phyloP scores from a whole-genome alignment of 2,113 vertebrate species.

The Hystrix cristata region DNA sequence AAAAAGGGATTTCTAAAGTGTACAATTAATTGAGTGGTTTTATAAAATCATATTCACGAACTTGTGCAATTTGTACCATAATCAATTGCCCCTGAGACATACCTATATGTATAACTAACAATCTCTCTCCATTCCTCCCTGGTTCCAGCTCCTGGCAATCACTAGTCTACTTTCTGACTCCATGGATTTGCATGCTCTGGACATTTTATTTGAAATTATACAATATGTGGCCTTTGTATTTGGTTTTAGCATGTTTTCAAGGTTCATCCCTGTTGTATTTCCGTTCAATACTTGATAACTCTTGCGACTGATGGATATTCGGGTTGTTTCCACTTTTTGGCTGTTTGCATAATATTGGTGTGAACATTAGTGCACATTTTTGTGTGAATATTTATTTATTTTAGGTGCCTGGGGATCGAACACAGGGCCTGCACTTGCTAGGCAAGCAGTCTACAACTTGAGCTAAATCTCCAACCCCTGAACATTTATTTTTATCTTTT shows the following conservation, averaged over 20 bases:
- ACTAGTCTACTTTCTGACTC: neutral
- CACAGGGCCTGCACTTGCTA: neutral
- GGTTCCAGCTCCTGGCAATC: neutral
- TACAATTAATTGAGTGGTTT: neutral
- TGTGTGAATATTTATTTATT: neutral
- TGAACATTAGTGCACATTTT: neutral
- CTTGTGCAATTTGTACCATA: neutral
- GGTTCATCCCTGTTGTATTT: neutral
- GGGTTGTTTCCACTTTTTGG: neutral
- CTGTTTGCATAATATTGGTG: neutral
- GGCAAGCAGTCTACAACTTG: too few relatives aligned
- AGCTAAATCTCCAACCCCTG: too few relatives aligned
- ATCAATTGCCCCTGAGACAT: neutral
- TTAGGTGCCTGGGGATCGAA: too few relatives aligned
- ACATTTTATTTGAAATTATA: neutral
- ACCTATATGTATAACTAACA: neutral
- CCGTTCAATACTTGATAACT: neutral
- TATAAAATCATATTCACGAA: conserved; percentile 6
- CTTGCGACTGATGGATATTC: neutral
- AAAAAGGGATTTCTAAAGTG: neutral
- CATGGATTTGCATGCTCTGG: conserved; percentile 1
- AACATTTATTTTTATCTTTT: neutral
- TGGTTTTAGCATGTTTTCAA: conserved; percentile 37
- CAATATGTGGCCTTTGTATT: neutral
- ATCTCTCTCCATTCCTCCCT: neutral